Percentiles rank a stretch among this genome's conserved stretches.
Conservation (phyloP, 2,113 vertebrate genomes). For the Oreochromis niloticus region DNA sequence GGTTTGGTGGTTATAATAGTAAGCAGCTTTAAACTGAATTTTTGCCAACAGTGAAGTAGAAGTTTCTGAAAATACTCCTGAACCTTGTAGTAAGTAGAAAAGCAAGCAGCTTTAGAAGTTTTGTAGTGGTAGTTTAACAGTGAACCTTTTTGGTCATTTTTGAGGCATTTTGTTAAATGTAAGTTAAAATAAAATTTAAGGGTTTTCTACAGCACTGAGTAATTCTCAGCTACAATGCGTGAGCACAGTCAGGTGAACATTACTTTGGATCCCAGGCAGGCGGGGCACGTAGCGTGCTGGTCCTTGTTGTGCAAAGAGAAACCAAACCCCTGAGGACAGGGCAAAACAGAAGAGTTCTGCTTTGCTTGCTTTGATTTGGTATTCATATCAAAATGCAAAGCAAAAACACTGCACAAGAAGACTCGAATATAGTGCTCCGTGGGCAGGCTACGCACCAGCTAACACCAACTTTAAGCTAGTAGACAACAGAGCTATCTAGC, state of each 20-base stretch:
- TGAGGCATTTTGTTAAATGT: neutral
- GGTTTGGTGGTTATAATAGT: neutral
- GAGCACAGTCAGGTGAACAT: neutral
- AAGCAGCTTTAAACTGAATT: neutral
- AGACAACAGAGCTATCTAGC: neutral
- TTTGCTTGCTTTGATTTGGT: neutral
- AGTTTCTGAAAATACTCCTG: neutral
- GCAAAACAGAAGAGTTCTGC: neutral
- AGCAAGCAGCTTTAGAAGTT: neutral
- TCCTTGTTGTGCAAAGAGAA: neutral
- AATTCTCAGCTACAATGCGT: neutral
- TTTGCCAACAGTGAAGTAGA: neutral
- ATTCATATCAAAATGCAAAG: neutral
- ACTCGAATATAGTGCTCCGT: neutral
- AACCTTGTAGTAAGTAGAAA: neutral
- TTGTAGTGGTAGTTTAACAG: neutral
- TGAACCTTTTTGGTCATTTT: neutral
- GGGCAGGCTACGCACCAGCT: neutral
- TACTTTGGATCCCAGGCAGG: neutral
- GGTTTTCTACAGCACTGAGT: neutral
- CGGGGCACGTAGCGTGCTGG: rapidly evolving
- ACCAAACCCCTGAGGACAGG: neutral
- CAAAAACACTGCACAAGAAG: neutral
- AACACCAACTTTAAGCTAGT: neutral
- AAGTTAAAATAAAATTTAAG: neutral